Conservation (phyloP, 2,888 invertebrate species). For the Hirtodrosophila duncani region DNA sequence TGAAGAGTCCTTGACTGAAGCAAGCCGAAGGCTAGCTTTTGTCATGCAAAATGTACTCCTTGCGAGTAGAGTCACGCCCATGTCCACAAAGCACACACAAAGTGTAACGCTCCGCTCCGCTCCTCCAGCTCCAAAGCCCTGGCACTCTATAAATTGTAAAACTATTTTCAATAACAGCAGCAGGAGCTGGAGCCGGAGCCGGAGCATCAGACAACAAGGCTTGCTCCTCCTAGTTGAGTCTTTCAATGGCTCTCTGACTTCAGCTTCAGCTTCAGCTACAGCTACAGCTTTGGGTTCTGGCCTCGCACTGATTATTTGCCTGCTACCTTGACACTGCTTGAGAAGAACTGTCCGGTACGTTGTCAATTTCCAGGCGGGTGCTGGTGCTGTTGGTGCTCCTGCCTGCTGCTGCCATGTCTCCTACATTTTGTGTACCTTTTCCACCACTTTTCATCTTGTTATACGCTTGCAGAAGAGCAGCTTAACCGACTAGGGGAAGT, state of each 20-base stretch:
- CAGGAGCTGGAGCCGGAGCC: no score
- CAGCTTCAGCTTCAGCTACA: no score
- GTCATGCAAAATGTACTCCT: constrained; percentile 57
- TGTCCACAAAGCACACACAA: constrained; percentile 16
- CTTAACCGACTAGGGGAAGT: no score
- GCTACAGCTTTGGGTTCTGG: not conserved
- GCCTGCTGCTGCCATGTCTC: not conserved
- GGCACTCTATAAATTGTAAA: constrained; percentile 66
- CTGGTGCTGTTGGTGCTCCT: not conserved
- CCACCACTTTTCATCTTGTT: no score
- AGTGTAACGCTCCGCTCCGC: constrained; percentile 8
- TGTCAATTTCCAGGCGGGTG: not conserved
- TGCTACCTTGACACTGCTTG: constrained; percentile 26
- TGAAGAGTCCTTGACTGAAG: constrained; percentile 60
- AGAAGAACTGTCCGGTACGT: constrained; percentile 2
- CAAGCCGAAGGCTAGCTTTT: constrained; percentile 51
- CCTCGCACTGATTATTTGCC: constrained; percentile 34
- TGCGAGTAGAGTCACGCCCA: constrained; percentile 11
- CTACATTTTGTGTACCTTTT: constrained; percentile 2
- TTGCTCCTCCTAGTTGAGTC: constrained; percentile 34
- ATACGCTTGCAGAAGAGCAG: no score
- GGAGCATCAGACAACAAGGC: constrained; percentile 46
- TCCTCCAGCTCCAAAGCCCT: not conserved
- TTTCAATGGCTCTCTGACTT: not conserved
- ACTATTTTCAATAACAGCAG: constrained; percentile 71